These are phyloP conservation scores for Seriola aureovittata DNA, from an alignment of 2,113 vertebrate species.

Conservation along the genomic window DNA sequence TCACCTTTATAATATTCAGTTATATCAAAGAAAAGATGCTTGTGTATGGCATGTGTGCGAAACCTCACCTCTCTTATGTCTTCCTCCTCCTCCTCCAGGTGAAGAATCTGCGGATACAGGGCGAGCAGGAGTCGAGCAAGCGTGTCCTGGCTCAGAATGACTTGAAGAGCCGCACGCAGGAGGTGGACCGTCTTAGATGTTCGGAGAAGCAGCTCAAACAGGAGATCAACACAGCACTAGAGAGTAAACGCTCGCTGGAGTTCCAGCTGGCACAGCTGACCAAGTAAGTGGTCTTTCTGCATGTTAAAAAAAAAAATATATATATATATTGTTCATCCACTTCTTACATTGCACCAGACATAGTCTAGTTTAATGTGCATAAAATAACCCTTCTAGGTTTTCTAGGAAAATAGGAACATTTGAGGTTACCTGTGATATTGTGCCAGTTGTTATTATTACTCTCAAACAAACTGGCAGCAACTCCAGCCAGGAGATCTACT, in stretches of 20 bases:
- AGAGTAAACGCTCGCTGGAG: constrained; percentile 95
- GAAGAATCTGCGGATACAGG: constrained; percentile 89
- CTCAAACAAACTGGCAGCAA: constrained; percentile 7
- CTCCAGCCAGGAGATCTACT: constrained; percentile 23
- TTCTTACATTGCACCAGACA: neutral
- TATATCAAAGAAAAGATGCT: neutral
- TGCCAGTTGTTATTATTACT: neutral
- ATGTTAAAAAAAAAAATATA: neutral
- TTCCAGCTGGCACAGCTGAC: constrained; percentile 97
- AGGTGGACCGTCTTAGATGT: constrained; percentile 92
- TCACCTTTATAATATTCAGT: neutral
- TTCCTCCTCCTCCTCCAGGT: constrained; percentile 81
- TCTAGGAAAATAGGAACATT: neutral
- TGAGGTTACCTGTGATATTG: neutral
- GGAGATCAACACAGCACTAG: constrained; percentile 93
- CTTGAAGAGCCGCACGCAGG: constrained; percentile 90
- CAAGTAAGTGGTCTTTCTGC: constrained; percentile 87
- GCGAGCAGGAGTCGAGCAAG: constrained; percentile 94
- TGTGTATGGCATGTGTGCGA: neutral
- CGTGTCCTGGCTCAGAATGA: constrained; percentile 90
- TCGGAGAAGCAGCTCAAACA: constrained; percentile 98
- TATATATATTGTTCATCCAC: neutral
- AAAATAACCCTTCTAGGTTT: neutral
- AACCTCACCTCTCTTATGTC: neutral
- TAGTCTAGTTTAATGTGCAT: constrained; percentile 1